phyloP scores from a whole-genome alignment of 2,113 vertebrate species.

The Scartelaos histophorus region DNA sequence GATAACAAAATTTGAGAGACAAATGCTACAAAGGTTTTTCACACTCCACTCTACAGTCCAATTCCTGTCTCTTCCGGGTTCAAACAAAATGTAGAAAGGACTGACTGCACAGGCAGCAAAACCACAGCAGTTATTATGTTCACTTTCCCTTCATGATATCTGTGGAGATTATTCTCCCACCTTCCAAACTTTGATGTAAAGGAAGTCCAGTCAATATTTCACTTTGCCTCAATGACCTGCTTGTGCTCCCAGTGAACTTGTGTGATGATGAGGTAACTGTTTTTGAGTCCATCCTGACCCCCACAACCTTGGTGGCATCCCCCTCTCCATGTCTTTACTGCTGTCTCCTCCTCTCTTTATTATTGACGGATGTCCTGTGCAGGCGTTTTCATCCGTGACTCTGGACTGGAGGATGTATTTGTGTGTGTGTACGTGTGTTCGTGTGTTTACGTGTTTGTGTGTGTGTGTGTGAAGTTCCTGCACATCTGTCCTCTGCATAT shows the following conservation, averaged over 20 bases:
- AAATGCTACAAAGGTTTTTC: too few species aligned
- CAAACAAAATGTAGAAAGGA: too few species aligned
- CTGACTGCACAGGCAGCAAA: background rate
- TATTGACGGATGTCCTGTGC: conserved; percentile 81
- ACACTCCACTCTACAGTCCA: too few species aligned
- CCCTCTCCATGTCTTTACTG: conserved; percentile 39
- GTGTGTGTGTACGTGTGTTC: conserved; percentile 24
- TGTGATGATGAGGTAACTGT: conserved; percentile 59
- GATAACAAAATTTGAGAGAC: too few species aligned
- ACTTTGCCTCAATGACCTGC: conserved; percentile 21
- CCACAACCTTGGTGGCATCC: conserved; percentile 36
- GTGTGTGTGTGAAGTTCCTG: conserved; percentile 68
- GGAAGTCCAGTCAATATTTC: conserved; percentile 54
- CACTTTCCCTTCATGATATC: background rate
- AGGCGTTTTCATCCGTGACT: conserved; percentile 70
- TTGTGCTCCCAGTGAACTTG: conserved; percentile 27
- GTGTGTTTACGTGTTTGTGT: background rate
- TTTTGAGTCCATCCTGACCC: conserved; percentile 55
- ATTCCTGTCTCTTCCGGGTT: too few species aligned
- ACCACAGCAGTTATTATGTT: background rate
- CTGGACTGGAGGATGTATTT: conserved; percentile 62
- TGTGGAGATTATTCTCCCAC: conserved; percentile 9
- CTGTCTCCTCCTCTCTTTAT: conserved; percentile 65
- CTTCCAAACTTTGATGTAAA: conserved; percentile 47
- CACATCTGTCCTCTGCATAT: conserved; percentile 79